Percentiles rank a stretch among this genome's conserved stretches.
Conservation (phyloP, 35 echinoderm and acorn worm species). For the Nesometra sesokonis region DNA sequence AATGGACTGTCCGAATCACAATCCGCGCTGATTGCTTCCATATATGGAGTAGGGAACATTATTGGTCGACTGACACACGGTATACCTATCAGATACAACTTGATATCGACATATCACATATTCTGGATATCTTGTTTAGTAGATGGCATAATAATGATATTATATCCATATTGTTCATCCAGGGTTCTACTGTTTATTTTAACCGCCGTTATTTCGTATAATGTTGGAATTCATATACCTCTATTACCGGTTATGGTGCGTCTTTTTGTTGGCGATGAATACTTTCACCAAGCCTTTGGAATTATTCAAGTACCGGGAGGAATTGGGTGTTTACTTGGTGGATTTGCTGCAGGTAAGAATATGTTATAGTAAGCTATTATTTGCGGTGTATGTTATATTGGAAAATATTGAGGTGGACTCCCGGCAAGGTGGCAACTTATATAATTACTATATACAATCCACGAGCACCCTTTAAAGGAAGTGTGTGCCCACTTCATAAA, state of each 20-base stretch:
- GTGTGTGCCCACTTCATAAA: no score
- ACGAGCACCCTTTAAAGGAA: no score
- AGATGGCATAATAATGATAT: not conserved
- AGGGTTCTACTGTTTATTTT: not conserved
- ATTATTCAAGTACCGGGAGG: not conserved
- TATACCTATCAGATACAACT: not conserved
- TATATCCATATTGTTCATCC: not conserved
- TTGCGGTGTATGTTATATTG: no score
- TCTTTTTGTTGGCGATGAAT: not conserved
- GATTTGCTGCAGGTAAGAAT: not conserved
- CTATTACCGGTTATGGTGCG: not conserved
- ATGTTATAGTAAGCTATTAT: no score
- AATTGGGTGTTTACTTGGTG: not conserved
- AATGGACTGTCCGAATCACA: not conserved
- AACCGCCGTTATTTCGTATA: not conserved
- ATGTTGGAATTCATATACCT: not conserved
- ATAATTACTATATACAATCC: no score
- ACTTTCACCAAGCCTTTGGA: not conserved
- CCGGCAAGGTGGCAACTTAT: no score
- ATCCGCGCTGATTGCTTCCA: not conserved
- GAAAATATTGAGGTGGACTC: no score
- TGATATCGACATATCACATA: not conserved
- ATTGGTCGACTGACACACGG: not conserved
- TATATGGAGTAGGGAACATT: not conserved
- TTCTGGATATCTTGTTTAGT: not conserved